Evolutionary conservation across 92 coral and sea anemone species (phyloP), one percentile per base, ranked within the genome.

Genomic region (Siderastrea radians): DNA sequence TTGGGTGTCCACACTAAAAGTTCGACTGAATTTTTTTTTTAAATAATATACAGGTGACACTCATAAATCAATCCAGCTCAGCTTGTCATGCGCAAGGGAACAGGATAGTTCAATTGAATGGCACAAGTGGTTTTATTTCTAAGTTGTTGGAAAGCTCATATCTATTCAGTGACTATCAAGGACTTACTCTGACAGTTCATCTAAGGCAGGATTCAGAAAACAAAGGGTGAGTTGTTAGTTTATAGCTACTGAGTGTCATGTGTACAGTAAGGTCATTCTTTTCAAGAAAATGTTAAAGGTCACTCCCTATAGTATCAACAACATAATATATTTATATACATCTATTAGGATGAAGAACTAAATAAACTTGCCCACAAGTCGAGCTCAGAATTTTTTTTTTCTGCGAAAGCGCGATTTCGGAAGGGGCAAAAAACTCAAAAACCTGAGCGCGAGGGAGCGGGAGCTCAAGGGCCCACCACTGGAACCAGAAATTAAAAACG

Each of bases 61-160:
- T 51, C 4, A 6, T 44, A 52, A 81, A 54, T 57, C 75, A 81
- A 15, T 68, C 86, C 11, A 81, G 68, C 14, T 15, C 60, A 64
- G 5, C 44, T 11, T 81, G 86, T 16, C 49, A 14, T 43, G 43
- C 26, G 38, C 75, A 67, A 43, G 67, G 67, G 46, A 12, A 6
- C 7, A 57, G 26, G 6, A 68, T 58, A n/a, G 68, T 81, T 15
- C 64, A 68, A 7, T 55, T 81, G 7, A 81, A 81, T 81, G 86
- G 86, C 54, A 68, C 86, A 45, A 69, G 71, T 81, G 86, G 86
- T 38, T 68, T 68, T 69, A 81, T 81, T 54, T 68, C 86, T 5
- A 58, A 45, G 66, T 68, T 58, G 43, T 16, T 48, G 3, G 68
- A 81, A 3, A 17, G 17, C 12, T 65, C 43, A 54, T 4, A 16